Conservation (phyloP, 2,113 vertebrate species). For the Cariama cristata region DNA sequence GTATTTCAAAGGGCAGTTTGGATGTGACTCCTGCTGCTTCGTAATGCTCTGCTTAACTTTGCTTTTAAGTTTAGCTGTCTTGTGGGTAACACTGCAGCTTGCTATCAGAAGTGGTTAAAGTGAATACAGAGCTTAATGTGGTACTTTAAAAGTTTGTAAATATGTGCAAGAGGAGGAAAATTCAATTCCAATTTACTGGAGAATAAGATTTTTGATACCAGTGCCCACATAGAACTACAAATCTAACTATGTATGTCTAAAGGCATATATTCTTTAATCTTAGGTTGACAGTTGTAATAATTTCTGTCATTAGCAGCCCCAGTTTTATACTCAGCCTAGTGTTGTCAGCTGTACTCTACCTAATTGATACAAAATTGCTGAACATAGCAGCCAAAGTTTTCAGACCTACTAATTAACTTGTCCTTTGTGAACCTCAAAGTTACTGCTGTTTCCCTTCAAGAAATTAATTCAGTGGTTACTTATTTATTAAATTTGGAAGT, state of each 20-base stretch:
- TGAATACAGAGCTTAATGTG: not conserved
- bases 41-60: not conserved
- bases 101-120: not conserved
- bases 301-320: not conserved
- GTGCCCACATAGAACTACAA: not conserved
- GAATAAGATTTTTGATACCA: not conserved
- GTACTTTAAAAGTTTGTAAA: not conserved
- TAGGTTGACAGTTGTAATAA: not conserved
- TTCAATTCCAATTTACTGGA: not conserved
- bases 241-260: not conserved
- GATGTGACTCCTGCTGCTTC: not conserved
- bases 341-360: fast-evolving
- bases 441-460: not conserved
- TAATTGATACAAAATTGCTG: not conserved
- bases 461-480: not conserved
- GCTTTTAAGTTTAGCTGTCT: not conserved
- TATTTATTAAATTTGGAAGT: not conserved
- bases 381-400: not conserved
- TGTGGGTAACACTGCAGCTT: not conserved
- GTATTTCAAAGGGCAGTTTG: not conserved
- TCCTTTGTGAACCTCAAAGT: not conserved
- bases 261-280: not conserved
- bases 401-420: not conserved
- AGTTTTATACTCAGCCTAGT: not conserved
- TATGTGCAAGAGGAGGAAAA: not conserved